These are phyloP conservation scores for Chrysolina haemoptera DNA, from an alignment of 2,888 invertebrate species.

Conservation along the genomic window DNA sequence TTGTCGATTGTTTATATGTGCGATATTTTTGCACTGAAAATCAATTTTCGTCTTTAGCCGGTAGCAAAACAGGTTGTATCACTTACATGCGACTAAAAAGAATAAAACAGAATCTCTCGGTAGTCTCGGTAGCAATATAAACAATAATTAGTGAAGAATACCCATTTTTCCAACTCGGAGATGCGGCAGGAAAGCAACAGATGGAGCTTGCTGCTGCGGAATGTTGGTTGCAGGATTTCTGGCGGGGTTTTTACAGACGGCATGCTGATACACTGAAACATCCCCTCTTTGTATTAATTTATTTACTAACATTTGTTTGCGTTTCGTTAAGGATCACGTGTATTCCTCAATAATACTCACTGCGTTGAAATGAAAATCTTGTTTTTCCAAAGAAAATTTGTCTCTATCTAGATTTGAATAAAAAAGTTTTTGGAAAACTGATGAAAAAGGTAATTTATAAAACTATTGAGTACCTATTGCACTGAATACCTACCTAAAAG, in stretches of 20 bases:
- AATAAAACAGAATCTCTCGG: slow-evolving; percentile 60
- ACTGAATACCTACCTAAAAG: no score
- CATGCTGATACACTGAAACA: not conserved
- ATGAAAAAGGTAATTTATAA: no score
- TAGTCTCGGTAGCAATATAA: slow-evolving; percentile 60
- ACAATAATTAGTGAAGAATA: slow-evolving; percentile 63
- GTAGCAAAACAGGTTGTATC: slow-evolving; percentile 67
- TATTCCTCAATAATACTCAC: no score
- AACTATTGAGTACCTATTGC: no score
- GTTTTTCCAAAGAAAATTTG: no score
- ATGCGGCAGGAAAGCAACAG: slow-evolving; percentile 50
- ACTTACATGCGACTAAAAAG: slow-evolving; percentile 61
- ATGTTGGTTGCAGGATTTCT: slow-evolving; percentile 60
- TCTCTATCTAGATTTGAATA: no score
- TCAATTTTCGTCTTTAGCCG: slow-evolving; percentile 54
- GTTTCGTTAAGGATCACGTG: not conserved
- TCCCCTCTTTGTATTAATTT: not conserved
- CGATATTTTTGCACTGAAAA: slow-evolving; percentile 43
- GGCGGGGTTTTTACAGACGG: slow-evolving; percentile 31
- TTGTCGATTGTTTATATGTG: slow-evolving; percentile 23
- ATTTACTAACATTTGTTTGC: not conserved
- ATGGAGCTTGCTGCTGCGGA: slow-evolving; percentile 55
- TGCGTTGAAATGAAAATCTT: no score
- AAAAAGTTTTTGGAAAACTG: no score
- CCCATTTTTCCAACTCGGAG: slow-evolving; percentile 41